Evolutionary conservation across 1,140 invertebrate species (phyloP).

Genomic region (Drosophila lacertosa): DNA sequence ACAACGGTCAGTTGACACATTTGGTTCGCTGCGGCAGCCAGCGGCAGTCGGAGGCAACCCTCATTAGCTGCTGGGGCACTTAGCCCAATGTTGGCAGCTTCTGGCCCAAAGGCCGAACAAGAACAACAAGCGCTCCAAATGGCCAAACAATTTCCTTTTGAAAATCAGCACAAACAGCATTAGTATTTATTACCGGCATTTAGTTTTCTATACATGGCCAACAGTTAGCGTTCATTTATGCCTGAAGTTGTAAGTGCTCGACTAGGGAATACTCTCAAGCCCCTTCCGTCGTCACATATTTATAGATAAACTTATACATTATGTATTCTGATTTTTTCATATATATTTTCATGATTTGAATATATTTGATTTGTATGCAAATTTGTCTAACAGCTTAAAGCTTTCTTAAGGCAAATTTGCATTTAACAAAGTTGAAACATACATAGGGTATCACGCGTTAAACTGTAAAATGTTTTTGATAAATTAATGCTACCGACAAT

Average conservation of each 20-base stretch:
- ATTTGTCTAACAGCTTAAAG: too few species aligned
- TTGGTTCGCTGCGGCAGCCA: slow-evolving; percentile 10
- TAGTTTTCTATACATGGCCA: slow-evolving; percentile 16
- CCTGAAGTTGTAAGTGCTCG: not conserved
- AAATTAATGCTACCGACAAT: slow-evolving; percentile 37
- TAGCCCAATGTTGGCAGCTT: slow-evolving; percentile 14
- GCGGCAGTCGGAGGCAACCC: slow-evolving; percentile 1
- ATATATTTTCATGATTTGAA: too few species aligned
- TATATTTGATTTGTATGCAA: too few species aligned
- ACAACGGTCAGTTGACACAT: slow-evolving; percentile 37
- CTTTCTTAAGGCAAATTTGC: too few species aligned
- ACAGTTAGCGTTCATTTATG: too few species aligned
- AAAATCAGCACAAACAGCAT: slow-evolving; percentile 49
- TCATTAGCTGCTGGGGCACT: slow-evolving; percentile 43
- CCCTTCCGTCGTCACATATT: too few species aligned
- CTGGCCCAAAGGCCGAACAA: slow-evolving; percentile 23
- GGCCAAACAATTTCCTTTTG: slow-evolving; percentile 51
- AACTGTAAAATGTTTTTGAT: slow-evolving; percentile 51
- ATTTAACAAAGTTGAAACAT: too few species aligned
- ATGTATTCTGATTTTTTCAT: too few species aligned
- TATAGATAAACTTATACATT: too few species aligned
- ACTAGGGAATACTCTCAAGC: not conserved
- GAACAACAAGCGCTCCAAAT: slow-evolving; percentile 14
- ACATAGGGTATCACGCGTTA: not conserved
- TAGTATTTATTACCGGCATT: slow-evolving; percentile 64